Evolutionary conservation across 2,797 vertebrate genomes (phyloP).

Genomic region (Caiman crocodilus): DNA sequence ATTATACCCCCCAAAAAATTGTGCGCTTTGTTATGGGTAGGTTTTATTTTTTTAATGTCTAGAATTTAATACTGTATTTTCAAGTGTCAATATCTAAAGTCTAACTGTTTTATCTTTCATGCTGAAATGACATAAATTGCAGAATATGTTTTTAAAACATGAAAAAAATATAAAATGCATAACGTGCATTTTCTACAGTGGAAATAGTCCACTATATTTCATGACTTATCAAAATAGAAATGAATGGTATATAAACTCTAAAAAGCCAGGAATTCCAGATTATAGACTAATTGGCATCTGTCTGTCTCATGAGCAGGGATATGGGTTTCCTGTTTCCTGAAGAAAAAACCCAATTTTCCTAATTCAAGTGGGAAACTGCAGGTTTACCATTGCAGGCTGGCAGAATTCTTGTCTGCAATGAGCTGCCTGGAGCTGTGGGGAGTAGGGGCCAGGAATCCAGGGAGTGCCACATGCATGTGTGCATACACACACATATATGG

Average conservation of each 20-base stretch:
- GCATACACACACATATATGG: too few relatives aligned
- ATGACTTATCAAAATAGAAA: not conserved
- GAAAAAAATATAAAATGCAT: not conserved
- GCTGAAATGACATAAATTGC: not conserved
- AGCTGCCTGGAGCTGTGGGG: too few relatives aligned
- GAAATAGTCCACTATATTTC: not conserved
- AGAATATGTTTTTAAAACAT: not conserved
- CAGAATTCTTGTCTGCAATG: too few relatives aligned
- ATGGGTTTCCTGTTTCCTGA: too few relatives aligned
- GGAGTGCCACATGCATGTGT: too few relatives aligned
- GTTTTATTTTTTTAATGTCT: not conserved
- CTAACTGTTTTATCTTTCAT: not conserved
- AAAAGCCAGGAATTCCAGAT: not conserved
- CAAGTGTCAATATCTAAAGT: not conserved
- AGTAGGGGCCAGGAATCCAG: too few relatives aligned
- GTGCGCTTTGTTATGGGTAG: not conserved
- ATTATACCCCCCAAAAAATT: not conserved
- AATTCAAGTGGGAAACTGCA: too few relatives aligned
- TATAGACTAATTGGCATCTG: too few relatives aligned
- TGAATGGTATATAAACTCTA: not conserved
- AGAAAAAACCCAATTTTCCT: too few relatives aligned
- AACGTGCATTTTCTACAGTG: not conserved
- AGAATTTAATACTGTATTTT: not conserved
- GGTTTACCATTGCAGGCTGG: too few relatives aligned
- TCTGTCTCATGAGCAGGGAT: too few relatives aligned